phyloP scores from a whole-genome alignment of 2,888 invertebrate species.

The Leptopilina syphax region DNA sequence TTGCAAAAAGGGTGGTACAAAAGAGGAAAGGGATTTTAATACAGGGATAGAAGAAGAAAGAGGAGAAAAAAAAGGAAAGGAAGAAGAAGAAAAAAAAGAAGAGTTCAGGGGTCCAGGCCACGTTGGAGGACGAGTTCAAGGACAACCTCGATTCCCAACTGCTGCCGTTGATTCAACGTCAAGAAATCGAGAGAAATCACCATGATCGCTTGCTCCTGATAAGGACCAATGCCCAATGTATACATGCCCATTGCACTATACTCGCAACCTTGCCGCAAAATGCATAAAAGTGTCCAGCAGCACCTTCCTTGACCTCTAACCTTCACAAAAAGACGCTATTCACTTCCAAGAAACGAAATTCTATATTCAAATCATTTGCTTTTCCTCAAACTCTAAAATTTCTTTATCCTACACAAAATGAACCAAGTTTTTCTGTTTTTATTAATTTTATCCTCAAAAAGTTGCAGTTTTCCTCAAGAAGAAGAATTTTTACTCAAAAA shows the following conservation, averaged over 20 bases:
- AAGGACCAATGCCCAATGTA: conserved; percentile 29
- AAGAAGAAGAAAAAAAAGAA: conserved; percentile 32
- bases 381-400: too few species aligned
- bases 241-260: neutral
- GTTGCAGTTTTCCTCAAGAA: too few species aligned
- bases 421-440: too few species aligned
- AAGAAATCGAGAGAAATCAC: conserved; percentile 52
- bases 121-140: conserved; percentile 45
- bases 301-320: conserved; percentile 22
- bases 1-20: neutral
- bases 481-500: too few species aligned
- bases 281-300: conserved; percentile 17
- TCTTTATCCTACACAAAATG: too few species aligned
- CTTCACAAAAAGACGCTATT: neutral
- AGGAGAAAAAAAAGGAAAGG: conserved; percentile 44
- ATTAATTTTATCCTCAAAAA: too few species aligned
- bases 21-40: neutral
- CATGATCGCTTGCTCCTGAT: conserved; percentile 52
- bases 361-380: too few species aligned
- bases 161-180: conserved; percentile 38
- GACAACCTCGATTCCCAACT: conserved; percentile 26
- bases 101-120: conserved; percentile 56
- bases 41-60: conserved; percentile 35
- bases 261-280: conserved; percentile 35
- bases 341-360: neutral